Percentiles rank a stretch among this genome's conserved stretches.
These are phyloP conservation scores for Euura saliciscinereae DNA, from an alignment of 1,140 invertebrate species.

Conservation along the genomic window DNA sequence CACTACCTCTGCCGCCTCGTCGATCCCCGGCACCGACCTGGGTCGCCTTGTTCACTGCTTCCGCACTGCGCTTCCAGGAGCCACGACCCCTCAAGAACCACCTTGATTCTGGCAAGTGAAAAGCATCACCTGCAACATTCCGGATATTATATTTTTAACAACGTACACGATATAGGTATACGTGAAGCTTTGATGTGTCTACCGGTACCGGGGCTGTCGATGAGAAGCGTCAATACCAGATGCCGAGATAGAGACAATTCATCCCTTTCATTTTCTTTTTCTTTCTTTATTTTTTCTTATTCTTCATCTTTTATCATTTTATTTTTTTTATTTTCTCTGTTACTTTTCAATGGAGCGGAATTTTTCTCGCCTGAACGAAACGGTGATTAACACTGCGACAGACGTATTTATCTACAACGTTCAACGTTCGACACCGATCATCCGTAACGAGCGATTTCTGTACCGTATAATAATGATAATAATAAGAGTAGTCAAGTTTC, in stretches of 20 bases:
- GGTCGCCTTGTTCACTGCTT: conserved; percentile 46
- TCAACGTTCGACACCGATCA: neutral
- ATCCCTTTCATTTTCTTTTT: neutral
- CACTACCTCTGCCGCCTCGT: conserved; percentile 57
- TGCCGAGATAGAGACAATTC: too few relatives aligned
- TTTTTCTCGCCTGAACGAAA: neutral
- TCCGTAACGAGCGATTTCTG: neutral
- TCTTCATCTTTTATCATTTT: neutral
- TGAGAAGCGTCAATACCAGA: too few relatives aligned
- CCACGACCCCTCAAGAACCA: neutral
- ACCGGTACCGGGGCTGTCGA: too few relatives aligned
- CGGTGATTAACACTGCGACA: neutral
- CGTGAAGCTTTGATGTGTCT: too few relatives aligned
- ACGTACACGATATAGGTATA: neutral
- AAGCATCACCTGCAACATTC: conserved; percentile 46
- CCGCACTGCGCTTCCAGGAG: neutral
- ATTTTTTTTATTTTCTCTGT: neutral
- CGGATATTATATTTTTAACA: conserved; percentile 8
- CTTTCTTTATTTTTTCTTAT: neutral
- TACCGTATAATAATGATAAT: neutral
- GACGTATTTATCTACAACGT: neutral
- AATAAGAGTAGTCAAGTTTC: too few relatives aligned
- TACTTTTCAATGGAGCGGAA: neutral
- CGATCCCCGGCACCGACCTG: conserved; percentile 49
- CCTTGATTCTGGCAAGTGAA: neutral